Evolutionary conservation across 2,888 invertebrate genomes (phyloP).

Genomic region (Sylvicola fuscatus): DNA sequence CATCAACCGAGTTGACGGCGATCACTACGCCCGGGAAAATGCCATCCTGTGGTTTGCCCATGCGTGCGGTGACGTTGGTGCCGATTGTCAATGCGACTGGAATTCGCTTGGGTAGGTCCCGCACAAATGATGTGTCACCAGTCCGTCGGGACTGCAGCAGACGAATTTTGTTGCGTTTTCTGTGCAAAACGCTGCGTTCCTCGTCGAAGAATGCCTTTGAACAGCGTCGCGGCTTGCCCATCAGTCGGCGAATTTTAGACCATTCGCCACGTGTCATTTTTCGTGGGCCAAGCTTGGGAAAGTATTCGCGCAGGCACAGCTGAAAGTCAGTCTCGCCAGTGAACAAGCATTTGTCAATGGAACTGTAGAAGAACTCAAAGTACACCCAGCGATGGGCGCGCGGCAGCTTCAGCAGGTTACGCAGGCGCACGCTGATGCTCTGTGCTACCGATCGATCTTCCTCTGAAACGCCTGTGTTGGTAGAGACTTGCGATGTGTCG

Average conservation of each 20-base stretch:
- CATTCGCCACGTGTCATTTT: constrained; percentile 79
- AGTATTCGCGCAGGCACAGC: constrained; percentile 80
- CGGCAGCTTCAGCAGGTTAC: constrained; percentile 88
- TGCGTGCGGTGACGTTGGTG: constrained; percentile 77
- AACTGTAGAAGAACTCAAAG: constrained; percentile 99
- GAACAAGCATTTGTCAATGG: constrained; percentile 87
- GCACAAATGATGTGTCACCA: constrained; percentile 51
- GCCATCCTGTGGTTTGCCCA: constrained; percentile 87
- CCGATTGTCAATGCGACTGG: constrained; percentile 89
- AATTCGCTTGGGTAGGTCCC: constrained; percentile 86
- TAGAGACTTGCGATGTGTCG: constrained; percentile 1
- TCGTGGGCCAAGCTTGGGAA: constrained; percentile 74
- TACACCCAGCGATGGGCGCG: constrained; percentile 99
- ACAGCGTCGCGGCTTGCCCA: constrained; percentile 93
- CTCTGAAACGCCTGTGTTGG: constrained; percentile 20
- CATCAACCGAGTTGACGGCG: constrained; percentile 86
- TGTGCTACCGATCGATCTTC: constrained; percentile 76
- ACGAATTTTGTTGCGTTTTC: constrained; percentile 78
- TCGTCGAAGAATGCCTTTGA: constrained; percentile 91
- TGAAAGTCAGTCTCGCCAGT: constrained; percentile 93
- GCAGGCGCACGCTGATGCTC: constrained; percentile 65
- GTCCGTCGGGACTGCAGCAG: constrained; percentile 82
- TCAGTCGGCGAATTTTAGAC: constrained; percentile 84
- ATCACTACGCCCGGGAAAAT: constrained; percentile 86
- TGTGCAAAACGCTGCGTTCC: constrained; percentile 75